Evolutionary conservation across 2,888 invertebrate genomes (phyloP), one percentile per base, ranked within the genome.

Genomic region (Antitype chi): DNA sequence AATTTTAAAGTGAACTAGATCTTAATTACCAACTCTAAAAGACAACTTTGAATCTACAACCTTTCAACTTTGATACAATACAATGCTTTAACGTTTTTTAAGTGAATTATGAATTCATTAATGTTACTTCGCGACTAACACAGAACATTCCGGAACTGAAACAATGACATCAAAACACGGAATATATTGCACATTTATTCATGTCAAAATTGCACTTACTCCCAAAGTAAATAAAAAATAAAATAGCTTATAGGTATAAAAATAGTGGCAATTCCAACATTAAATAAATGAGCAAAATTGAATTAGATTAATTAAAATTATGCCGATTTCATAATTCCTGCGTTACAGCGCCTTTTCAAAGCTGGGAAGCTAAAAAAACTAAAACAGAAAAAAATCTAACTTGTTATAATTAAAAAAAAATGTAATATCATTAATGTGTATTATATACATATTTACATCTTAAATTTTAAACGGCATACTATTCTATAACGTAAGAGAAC

Each of bases 401-500:
- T 91, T 92, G 91, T 91, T 92, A 92, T 92, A 90, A 90, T 92
- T 90, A 91, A 93, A 93, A 92, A 64, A 92, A 91, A 92, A 91
- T 85, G 82, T 93, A 94, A 94, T 94, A 95, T 94, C 94, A 94
- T 93, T 95, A 95, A 92, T 91, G 92, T 94, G 91, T 96, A 96
- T 95, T 96, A 96, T 96, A 92, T 96, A 96, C 96, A 96, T 96
- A 96, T 96, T 96, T 96, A 96, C 96, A 96, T 94, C 94, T 95
- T 95, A 94, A 92, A 90, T 91, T 92, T 90, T 91, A 90, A 90
- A 91, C 92, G 87, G 91, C 91, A 90, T 92, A 90, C 89, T 93
- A 92, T 91, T 89, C 91, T 91, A 92, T 89, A 93, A 93, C 90
- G 82, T 90, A 91, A 90, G 90, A 92, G 90, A 92, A 92, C 86